These are phyloP conservation scores for Heliconius charithonia DNA, from an alignment of 2,888 invertebrate species.

Conservation along the genomic window DNA sequence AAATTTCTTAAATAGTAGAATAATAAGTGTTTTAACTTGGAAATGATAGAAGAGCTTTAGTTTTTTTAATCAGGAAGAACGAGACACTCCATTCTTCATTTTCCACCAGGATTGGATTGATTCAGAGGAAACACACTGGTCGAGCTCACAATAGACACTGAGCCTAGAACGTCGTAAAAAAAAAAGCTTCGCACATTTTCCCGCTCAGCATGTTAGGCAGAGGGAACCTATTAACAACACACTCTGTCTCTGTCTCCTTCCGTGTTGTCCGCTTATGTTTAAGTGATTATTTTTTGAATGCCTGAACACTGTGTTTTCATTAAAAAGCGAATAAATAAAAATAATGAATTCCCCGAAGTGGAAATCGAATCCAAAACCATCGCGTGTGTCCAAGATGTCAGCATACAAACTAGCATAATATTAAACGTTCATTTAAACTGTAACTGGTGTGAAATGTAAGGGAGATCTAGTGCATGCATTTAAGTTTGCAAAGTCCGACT, in stretches of 20 bases:
- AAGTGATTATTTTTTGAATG: no score
- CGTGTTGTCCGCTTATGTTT: no score
- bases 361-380: background rate
- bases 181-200: no score
- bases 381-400: background rate
- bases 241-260: no score
- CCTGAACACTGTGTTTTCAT: no score
- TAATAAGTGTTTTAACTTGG: background rate
- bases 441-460: background rate
- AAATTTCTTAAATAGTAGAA: background rate
- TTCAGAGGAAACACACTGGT: no score
- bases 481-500: slow-evolving; percentile 17
- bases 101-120: no score
- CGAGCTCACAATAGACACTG: no score
- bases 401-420: background rate
- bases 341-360: background rate
- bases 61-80: background rate
- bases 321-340: background rate
- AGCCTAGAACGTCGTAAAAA: no score
- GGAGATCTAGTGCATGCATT: slow-evolving; percentile 10
- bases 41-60: background rate
- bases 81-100: background rate
- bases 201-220: no score
- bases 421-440: slow-evolving; percentile 14
- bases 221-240: no score